These are phyloP conservation scores for Cataglyphis albicans DNA, from an alignment of 2,888 invertebrate genomes.

Conservation along the genomic window DNA sequence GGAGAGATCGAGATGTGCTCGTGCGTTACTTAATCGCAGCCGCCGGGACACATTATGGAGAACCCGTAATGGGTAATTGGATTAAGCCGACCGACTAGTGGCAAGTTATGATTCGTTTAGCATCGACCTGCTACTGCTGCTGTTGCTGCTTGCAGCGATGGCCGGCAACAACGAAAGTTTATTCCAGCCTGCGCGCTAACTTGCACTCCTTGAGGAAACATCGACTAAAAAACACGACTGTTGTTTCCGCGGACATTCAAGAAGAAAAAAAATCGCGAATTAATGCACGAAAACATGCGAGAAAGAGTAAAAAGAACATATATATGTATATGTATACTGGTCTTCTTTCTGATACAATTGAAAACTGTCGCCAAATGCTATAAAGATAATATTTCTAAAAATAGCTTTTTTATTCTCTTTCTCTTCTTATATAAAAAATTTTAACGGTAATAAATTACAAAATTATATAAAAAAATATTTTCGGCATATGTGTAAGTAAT, in stretches of 20 bases:
- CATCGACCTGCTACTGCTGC: conserved; percentile 42
- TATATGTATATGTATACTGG: too few species aligned
- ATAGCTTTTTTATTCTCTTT: neutral
- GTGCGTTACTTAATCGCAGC: conserved; percentile 45
- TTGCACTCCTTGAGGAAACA: conserved; percentile 28
- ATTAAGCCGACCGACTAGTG: conserved; percentile 57
- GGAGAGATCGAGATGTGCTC: conserved; percentile 30
- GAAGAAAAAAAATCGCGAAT: conserved; percentile 32
- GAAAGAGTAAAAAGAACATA: neutral
- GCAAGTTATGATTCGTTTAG: conserved; percentile 65
- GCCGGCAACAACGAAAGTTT: conserved; percentile 31
- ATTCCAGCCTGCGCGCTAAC: conserved; percentile 6
- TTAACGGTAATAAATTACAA: neutral
- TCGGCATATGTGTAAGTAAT: neutral
- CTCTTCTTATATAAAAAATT: neutral
- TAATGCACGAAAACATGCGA: conserved; percentile 47
- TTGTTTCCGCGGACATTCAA: conserved; percentile 35
- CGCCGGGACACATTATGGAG: conserved; percentile 49
- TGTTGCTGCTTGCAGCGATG: conserved; percentile 22
- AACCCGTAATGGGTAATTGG: conserved; percentile 52
- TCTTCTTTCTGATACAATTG: neutral
- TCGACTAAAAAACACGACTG: conserved; percentile 1
- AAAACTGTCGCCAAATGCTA: neutral
- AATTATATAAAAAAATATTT: neutral
- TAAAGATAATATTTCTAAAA: neutral